A percentile compares a stretch with the other conserved stretches of the same genome.
Evolutionary conservation across 2,113 vertebrate species (phyloP).

Genomic region (Podocnemis expansa): DNA sequence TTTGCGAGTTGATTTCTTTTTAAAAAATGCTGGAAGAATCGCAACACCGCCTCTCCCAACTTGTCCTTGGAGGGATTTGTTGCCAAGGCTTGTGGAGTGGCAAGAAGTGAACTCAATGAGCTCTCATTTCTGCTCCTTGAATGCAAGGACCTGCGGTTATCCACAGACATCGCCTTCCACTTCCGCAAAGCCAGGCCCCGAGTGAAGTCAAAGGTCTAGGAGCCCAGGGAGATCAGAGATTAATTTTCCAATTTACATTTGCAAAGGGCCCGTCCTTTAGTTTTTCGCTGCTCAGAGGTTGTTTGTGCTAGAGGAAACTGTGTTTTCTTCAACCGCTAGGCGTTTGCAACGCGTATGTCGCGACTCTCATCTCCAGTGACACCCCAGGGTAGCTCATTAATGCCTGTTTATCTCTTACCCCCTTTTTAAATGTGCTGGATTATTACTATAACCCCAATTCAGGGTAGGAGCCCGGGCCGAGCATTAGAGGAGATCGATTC

Average conservation of each 20-base stretch:
- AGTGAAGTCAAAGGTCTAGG: too few species aligned
- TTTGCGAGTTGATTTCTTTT: neutral
- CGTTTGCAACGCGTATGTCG: neutral
- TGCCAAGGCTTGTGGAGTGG: neutral
- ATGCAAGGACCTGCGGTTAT: neutral
- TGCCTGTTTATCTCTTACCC: neutral
- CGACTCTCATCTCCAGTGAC: neutral
- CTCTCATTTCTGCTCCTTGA: fast-evolving
- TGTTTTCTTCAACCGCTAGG: neutral
- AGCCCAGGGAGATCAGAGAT: neutral
- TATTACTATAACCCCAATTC: neutral
- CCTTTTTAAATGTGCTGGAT: neutral
- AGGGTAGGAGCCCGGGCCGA: neutral
- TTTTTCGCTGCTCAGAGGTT: neutral
- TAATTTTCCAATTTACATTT: neutral
- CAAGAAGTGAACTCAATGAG: neutral
- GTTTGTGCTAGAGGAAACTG: neutral
- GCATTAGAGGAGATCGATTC: neutral
- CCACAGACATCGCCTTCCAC: neutral
- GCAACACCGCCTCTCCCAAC: neutral
- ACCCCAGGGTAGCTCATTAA: neutral
- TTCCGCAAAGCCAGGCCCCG: neutral
- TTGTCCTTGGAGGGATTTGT: neutral
- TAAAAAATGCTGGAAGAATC: neutral
- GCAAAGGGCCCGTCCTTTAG: neutral